Base-by-base conservation (phyloP, 1,140 invertebrate species). In the Hycleus cichorii region DNA sequence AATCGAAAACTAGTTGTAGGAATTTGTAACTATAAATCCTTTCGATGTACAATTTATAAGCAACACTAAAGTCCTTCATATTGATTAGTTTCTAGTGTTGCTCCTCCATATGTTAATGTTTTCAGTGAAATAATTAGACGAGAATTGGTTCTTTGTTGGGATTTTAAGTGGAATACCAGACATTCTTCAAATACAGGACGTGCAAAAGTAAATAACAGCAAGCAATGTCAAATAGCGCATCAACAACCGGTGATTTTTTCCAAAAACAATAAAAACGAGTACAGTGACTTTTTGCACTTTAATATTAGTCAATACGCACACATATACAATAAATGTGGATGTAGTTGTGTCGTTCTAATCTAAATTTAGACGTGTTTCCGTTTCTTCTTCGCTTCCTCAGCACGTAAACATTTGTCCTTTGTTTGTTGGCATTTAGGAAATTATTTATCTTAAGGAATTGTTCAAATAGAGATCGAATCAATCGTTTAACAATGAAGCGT, bases 281-380 rank as follows among this genome's bases (percentile, higher is more conserved):
- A 45, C 53, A 56, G 12, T 56, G 53, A 56, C 53, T 56, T 56
- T 56, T 56, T 56, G 53, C 53, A 56, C 53, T 56, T 32, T 32
- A 32, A 32, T 32, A 32, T 32, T 32, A 32, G 32, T 32, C 4
- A 5, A 32, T 4, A 32, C 7, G 2, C 3, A 7, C 7, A 32
- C 7, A 32, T 32, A 32, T 32, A 32, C 7, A 32, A 32, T 32
- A 32, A 5, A 32, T 32, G 32, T 32, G 32, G 0, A 7, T 32
- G 32, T 32, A 5, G 32, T 32, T 32, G 32, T 39, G 53, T 18
- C 38, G 32, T 32, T 32, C 32, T 32, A 32, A 32, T 56, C 53
- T 56, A 56, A 46, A 48, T 56, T 47, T 56, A 56, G 47, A 39
- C 38, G 53, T 32, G 32, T 39, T 56, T 56, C 53, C 53, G 53